Base-by-base conservation (phyloP, 2,888 invertebrate genomes). In the Doris montereyensis region DNA sequence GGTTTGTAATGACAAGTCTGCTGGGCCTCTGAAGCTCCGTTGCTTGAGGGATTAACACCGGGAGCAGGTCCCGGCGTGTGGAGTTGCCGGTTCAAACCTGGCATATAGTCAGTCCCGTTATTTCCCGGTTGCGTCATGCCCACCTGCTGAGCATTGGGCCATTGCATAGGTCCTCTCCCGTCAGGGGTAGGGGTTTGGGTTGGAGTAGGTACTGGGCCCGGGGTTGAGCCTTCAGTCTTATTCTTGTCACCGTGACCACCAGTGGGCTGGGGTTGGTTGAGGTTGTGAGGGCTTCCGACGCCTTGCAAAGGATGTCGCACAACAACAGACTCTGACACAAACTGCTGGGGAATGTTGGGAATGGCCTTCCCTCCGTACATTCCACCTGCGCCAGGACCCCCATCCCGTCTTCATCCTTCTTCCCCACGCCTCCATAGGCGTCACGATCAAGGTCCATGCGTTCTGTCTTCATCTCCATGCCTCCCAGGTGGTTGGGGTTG, bases 1-100 rank as follows among this genome's bases (percentile, higher is more conserved):
- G 82, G 80, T 71, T 82, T 82, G 68, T 81, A 82, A 71, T 82
- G 82, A 71, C 80, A 76, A 32, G 82, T 81, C 30, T 82, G 82
- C 77, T 65, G 77, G 74, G 17, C 52, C 5, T 41, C 52, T 17
- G 52, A 41, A 41, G 52, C 52, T 17, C 52, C 73, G 65, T 78
- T 60, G 72, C 58, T 26, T 60, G 73, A 34, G 65, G 78, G 17
- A 78, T 62, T 30, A 65, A 65, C 4, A 34, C 73, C 65, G 72
- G 60, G 5, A 17, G 8, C 17, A 17, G 8, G 5, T 5, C 52
- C 52, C 8, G 8, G 5, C 8, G 8, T 41, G 78, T 26, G 17
- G 2, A 30, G 52, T 24, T 71, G 75, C 24, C 71, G 77, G 32
- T 78, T 78, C 34, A 72, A 72, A 24, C 62, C 65, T 30, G 65